These are phyloP conservation scores for Lacanobia wlatinum DNA, from an alignment of 2,888 invertebrate species.

Conservation along the genomic window DNA sequence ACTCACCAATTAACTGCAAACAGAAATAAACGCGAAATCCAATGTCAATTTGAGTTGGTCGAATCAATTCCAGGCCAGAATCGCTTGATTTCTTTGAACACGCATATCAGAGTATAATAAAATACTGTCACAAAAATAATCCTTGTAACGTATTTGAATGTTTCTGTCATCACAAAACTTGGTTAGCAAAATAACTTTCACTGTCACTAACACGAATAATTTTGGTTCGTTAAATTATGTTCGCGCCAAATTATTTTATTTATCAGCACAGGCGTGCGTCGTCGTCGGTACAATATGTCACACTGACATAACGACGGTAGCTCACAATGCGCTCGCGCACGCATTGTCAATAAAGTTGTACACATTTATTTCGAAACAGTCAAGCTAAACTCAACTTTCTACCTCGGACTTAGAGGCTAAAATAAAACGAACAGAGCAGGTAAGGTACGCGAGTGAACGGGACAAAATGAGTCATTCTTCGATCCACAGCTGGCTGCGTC, in stretches of 20 bases:
- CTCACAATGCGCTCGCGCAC: conserved; percentile 85
- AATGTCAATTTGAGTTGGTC: conserved; percentile 62
- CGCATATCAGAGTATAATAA: conserved; percentile 82
- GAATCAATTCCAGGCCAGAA: conserved; percentile 78
- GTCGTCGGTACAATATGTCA: conserved; percentile 71
- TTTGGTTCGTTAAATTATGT: conserved; percentile 48
- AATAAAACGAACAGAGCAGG: conserved; percentile 13
- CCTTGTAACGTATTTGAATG: conserved; percentile 79
- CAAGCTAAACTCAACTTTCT: conserved; percentile 58
- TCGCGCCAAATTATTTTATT: conserved; percentile 72
- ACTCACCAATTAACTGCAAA: conserved; percentile 67
- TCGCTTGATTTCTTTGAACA: conserved; percentile 81
- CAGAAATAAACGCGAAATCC: conserved; percentile 65
- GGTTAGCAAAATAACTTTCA: conserved; percentile 47
- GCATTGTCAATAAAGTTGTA: conserved; percentile 79
- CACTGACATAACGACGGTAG: conserved; percentile 81
- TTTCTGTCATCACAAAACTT: conserved; percentile 84
- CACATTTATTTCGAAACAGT: conserved; percentile 54
- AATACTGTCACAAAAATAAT: conserved; percentile 81
- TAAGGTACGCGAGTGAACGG: conserved; percentile 71
- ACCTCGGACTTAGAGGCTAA: not conserved
- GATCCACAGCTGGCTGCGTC: conserved; percentile 84
- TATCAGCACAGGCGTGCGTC: conserved; percentile 67
- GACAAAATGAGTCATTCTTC: conserved; percentile 83
- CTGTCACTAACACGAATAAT: conserved; percentile 44